Evolutionary conservation across 2,113 vertebrate species (phyloP).

Genomic region (Anolis sagrei): DNA sequence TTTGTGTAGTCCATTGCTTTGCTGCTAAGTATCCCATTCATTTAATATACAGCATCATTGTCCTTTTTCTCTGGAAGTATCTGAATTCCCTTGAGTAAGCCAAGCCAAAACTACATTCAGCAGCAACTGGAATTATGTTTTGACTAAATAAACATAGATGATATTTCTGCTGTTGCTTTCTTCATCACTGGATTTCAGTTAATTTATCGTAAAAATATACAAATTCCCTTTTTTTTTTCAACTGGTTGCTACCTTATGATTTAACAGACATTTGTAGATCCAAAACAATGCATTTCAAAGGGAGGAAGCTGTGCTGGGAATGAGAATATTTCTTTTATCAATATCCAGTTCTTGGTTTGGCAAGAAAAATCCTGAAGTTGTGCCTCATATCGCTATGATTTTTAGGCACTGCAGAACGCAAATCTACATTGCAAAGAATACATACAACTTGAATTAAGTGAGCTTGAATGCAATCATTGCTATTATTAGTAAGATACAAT

Average conservation of each 20-base stretch:
- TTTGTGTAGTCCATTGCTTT: constrained; percentile 32
- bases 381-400: background rate
- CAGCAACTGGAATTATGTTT: constrained; percentile 26
- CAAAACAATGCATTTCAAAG: constrained; percentile 28
- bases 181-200: constrained; percentile 17
- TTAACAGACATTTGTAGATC: constrained; percentile 20
- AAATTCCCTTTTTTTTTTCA: constrained; percentile 31
- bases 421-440: constrained; percentile 2
- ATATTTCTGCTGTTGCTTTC: constrained; percentile 20
- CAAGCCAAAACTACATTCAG: constrained; percentile 23
- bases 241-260: constrained; percentile 26
- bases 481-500: background rate
- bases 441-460: background rate
- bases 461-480: background rate
- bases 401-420: background rate
- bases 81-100: constrained; percentile 34
- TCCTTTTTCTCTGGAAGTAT: constrained; percentile 38
- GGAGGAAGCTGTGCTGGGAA: constrained; percentile 29
- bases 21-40: constrained; percentile 12
- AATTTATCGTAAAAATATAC: constrained; percentile 27
- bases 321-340: constrained; percentile 5
- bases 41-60: constrained; percentile 12
- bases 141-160: constrained; percentile 43
- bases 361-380: background rate
- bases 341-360: constrained; percentile 4